Evolutionary conservation across 1,140 invertebrate species (phyloP).

Genomic region (Caerostris darwini): DNA sequence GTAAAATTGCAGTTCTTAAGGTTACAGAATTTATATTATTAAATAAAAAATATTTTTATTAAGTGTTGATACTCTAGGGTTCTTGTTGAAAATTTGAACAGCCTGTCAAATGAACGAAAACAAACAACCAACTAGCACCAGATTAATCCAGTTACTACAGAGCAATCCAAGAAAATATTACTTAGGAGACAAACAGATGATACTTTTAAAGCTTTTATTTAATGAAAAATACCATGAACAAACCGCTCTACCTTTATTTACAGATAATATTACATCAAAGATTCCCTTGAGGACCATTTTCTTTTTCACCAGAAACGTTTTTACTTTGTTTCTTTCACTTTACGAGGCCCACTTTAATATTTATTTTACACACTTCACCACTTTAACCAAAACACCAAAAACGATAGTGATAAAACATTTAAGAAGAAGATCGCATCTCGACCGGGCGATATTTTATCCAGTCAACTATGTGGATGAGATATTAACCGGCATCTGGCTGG

Average conservation of each 20-base stretch:
- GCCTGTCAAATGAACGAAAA: too few relatives aligned
- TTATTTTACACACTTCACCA: slow-evolving; percentile 72
- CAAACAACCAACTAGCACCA: too few relatives aligned
- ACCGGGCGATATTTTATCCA: slow-evolving; percentile 70
- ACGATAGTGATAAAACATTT: slow-evolving; percentile 65
- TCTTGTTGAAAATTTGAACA: too few relatives aligned
- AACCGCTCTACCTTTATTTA: slow-evolving; percentile 55
- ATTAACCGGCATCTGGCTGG: slow-evolving; percentile 55
- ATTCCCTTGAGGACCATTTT: slow-evolving; percentile 38
- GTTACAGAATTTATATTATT: too few relatives aligned
- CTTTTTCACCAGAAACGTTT: slow-evolving; percentile 9
- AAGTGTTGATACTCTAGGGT: too few relatives aligned
- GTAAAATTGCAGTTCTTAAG: too few relatives aligned
- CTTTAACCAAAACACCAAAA: slow-evolving; percentile 47
- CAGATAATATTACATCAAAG: slow-evolving; percentile 41
- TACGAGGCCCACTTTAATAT: slow-evolving; percentile 50
- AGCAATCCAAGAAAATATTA: too few relatives aligned
- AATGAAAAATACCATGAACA: not conserved
- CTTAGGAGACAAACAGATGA: not conserved
- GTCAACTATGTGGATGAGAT: slow-evolving; percentile 53
- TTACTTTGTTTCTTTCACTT: slow-evolving; percentile 29
- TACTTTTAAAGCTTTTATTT: slow-evolving; percentile 15
- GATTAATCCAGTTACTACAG: too few relatives aligned
- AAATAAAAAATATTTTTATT: too few relatives aligned
- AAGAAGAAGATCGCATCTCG: slow-evolving; percentile 46